phyloP scores from a whole-genome alignment of 1,140 invertebrate genomes.

The Leptestheria dahalacensis region DNA sequence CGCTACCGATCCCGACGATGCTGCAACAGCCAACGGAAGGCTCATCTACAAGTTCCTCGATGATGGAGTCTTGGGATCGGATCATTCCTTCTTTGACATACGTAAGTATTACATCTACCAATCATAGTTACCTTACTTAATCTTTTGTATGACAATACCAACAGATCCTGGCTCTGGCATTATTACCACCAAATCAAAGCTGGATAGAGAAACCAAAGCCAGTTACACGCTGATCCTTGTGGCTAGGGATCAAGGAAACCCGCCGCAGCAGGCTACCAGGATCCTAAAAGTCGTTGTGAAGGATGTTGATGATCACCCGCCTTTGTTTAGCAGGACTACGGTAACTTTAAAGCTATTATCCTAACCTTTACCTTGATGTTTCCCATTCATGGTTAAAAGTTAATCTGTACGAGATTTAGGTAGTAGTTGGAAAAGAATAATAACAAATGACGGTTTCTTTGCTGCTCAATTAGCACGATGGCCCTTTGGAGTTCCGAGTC shows the following conservation, averaged over 20 bases:
- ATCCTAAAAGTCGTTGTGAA: conserved; percentile 49
- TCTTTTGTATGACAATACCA: conserved; percentile 5
- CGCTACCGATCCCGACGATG: conserved; percentile 62
- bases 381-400: too few species aligned
- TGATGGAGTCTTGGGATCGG: conserved; percentile 40
- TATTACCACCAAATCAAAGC: conserved; percentile 45
- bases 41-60: conserved; percentile 55
- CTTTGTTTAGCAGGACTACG: conserved; percentile 47
- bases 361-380: too few species aligned
- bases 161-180: conserved; percentile 44
- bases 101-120: conserved; percentile 26
- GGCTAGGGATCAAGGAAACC: conserved; percentile 53
- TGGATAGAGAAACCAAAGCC: conserved; percentile 55
- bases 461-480: conserved; percentile 38
- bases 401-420: too few species aligned
- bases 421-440: too few species aligned
- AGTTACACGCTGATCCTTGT: conserved; percentile 57
- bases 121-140: conserved; percentile 9
- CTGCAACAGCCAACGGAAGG: conserved; percentile 51
- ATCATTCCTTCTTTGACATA: conserved; percentile 47
- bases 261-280: conserved; percentile 53
- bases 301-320: conserved; percentile 65
- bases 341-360: conserved; percentile 32
- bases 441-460: conserved; percentile 16
- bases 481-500: conserved; percentile 42